Evolutionary conservation across 2,113 vertebrate genomes (phyloP).

Genomic region (Crypturellus undulatus): DNA sequence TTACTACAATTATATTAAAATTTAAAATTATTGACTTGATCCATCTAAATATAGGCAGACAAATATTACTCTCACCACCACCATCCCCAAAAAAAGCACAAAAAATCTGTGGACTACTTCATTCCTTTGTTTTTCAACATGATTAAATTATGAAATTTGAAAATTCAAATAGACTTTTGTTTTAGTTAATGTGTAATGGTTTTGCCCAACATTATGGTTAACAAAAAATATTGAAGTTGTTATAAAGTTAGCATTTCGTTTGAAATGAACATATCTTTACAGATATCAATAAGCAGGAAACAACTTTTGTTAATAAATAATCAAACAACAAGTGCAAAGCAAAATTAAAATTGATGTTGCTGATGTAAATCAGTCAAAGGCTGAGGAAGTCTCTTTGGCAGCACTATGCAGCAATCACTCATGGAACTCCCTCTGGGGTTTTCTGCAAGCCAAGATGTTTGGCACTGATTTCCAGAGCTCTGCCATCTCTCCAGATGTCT

Average conservation of each 20-base stretch:
- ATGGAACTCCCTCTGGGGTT: background rate
- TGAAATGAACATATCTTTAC: background rate
- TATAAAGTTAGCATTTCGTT: background rate
- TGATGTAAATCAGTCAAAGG: background rate
- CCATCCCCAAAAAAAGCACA: background rate
- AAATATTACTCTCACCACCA: background rate
- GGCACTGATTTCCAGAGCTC: constrained; percentile 1
- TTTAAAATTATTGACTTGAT: background rate
- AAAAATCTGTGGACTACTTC: background rate
- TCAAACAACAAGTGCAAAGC: background rate
- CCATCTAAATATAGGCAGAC: background rate
- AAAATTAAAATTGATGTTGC: constrained; percentile 1
- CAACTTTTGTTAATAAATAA: background rate
- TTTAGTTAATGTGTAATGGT: background rate
- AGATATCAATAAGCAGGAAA: background rate
- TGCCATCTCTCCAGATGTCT: constrained; percentile 1
- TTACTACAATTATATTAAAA: background rate
- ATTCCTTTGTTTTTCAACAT: background rate
- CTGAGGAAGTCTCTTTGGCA: background rate
- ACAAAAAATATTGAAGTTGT: background rate
- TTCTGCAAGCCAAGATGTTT: background rate
- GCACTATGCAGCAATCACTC: background rate
- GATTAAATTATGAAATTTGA: background rate
- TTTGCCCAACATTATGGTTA: background rate
- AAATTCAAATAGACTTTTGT: background rate